phyloP scores from a whole-genome alignment of 2,113 vertebrate genomes.

The Gasterosteus aculeatus region DNA sequence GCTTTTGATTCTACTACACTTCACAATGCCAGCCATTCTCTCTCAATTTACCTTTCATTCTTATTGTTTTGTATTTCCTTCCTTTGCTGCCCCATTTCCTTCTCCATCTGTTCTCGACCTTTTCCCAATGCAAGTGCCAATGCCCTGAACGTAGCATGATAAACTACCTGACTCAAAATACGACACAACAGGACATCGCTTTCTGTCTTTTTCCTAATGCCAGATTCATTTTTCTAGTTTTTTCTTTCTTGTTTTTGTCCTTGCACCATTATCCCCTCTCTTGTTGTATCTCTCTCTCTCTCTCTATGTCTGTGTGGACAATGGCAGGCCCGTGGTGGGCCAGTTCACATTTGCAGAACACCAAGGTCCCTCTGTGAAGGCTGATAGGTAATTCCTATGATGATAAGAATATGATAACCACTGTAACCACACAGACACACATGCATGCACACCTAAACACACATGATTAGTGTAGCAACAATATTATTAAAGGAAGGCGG shows the following conservation, averaged over 20 bases:
- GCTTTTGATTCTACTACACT: not conserved
- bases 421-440: not conserved
- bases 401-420: conserved; percentile 28
- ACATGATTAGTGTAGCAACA: not conserved
- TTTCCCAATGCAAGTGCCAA: conserved; percentile 39
- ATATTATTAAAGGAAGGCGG: not conserved
- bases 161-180: conserved; percentile 51
- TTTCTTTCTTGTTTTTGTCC: conserved; percentile 24
- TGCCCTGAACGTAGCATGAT: conserved; percentile 30
- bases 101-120: conserved; percentile 50
- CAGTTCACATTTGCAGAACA: conserved; percentile 47
- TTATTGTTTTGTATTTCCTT: conserved; percentile 42
- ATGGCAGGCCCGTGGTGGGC: conserved; percentile 39
- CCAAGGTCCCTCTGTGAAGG: conserved; percentile 46
- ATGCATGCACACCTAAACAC: not conserved
- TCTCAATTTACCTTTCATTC: conserved; percentile 26
- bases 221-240: conserved; percentile 37
- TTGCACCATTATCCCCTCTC: conserved; percentile 8
- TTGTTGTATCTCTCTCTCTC: not conserved
- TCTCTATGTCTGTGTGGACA: not conserved
- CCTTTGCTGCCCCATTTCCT: conserved; percentile 18
- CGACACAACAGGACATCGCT: conserved; percentile 24
- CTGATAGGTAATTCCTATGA: conserved; percentile 40
- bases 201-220: conserved; percentile 33
- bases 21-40: conserved; percentile 36